Conservation (phyloP, 2,113 vertebrate genomes). For the Myanophis thanlyinensis region DNA sequence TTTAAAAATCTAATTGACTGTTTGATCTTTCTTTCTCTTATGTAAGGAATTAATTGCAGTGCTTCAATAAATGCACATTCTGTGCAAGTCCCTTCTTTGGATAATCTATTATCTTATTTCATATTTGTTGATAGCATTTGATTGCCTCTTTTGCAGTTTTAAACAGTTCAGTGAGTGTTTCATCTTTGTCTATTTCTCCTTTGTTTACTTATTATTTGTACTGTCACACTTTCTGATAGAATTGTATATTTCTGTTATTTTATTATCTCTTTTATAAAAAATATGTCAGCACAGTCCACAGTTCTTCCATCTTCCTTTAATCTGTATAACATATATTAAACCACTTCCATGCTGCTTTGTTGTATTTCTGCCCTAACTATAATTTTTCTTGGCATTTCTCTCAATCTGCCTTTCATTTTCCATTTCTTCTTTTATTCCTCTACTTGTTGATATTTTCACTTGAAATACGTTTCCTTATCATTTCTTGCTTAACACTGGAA, state of each 20-base stretch:
- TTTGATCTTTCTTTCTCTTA: background rate
- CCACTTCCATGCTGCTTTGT: background rate
- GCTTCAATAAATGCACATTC: background rate
- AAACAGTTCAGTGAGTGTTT: background rate
- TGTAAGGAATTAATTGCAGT: background rate
- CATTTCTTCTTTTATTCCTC: background rate
- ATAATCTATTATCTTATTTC: background rate
- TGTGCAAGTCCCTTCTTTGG: background rate
- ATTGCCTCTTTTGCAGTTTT: background rate
- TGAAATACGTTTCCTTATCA: background rate
- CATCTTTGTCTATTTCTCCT: background rate
- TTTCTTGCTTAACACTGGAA: background rate
- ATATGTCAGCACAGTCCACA: background rate
- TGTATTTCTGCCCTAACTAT: background rate
- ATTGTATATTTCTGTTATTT: background rate
- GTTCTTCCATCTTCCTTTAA: background rate
- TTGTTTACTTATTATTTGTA: background rate
- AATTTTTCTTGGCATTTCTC: background rate
- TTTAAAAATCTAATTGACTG: background rate
- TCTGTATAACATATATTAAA: background rate
- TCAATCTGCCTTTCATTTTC: background rate
- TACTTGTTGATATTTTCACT: background rate
- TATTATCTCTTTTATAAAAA: background rate
- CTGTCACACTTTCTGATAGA: background rate
- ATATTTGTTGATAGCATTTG: background rate